Conservation (phyloP, 1,140 invertebrate species). For the Parapsyche elsis region DNA sequence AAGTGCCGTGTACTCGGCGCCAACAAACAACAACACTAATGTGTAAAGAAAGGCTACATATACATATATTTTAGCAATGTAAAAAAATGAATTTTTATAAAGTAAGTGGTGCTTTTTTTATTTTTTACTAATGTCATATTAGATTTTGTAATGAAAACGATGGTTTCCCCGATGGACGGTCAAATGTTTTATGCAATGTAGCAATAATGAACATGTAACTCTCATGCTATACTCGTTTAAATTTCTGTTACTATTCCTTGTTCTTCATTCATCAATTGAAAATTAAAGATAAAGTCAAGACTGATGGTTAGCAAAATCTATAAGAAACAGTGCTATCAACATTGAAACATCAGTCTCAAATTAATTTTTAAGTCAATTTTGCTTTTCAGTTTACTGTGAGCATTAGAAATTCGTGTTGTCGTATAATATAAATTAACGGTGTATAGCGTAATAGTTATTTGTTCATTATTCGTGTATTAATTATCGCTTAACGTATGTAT, state of each 20-base stretch:
- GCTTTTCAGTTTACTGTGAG: no score
- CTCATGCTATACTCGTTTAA: background rate
- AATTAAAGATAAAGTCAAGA: no score
- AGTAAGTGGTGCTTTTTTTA: slow-evolving; percentile 53
- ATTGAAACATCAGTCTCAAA: no score
- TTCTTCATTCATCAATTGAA: no score
- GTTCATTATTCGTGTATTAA: background rate
- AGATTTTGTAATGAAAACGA: slow-evolving; percentile 49
- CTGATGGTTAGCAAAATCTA: no score
- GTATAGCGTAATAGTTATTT: background rate
- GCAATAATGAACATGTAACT: slow-evolving; percentile 11
- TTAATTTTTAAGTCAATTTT: no score
- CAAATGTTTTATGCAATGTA: slow-evolving; percentile 12
- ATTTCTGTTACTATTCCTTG: no score
- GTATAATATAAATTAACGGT: background rate
- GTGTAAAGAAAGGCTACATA: background rate
- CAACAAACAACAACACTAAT: no score
- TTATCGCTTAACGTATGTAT: slow-evolving; percentile 45
- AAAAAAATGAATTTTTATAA: slow-evolving; percentile 38
- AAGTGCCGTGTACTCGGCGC: no score
- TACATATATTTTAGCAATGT: slow-evolving; percentile 5
- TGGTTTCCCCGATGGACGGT: background rate
- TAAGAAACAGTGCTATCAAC: no score
- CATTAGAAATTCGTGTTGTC: no score
- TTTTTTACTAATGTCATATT: slow-evolving; percentile 47